A percentile compares a stretch with the other conserved stretches of the same genome.
phyloP scores from a whole-genome alignment of 2,113 vertebrate genomes.

The Steatornis caripensis region DNA sequence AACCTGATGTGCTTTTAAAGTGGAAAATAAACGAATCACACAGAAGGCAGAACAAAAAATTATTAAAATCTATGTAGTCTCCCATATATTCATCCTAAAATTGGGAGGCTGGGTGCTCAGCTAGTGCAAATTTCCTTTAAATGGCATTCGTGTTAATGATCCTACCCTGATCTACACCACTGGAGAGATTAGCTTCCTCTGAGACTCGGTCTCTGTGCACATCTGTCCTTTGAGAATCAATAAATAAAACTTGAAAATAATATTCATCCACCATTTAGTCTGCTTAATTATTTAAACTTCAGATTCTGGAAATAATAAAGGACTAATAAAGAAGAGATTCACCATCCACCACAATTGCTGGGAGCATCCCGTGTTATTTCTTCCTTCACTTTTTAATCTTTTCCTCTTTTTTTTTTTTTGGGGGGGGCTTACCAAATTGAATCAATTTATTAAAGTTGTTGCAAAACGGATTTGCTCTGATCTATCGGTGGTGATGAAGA shows the following conservation, averaged over 20 bases:
- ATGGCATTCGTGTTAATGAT: not conserved
- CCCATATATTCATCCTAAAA: not conserved
- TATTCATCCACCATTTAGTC: not conserved
- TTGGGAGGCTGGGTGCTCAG: not conserved
- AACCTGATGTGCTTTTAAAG: not conserved
- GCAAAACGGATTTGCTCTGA: conserved; percentile 1
- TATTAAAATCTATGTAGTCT: not conserved
- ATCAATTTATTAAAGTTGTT: conserved; percentile 57
- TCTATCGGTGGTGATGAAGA: conserved; percentile 15
- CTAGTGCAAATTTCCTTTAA: conserved; percentile 18
- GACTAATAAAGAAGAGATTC: conserved; percentile 48
- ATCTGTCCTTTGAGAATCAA: not conserved
- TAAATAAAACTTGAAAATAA: not conserved
- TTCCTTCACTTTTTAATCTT: conserved; percentile 14
- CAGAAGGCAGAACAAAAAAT: not conserved
- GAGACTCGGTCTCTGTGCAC: not conserved
- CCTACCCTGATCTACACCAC: conserved; percentile 20
- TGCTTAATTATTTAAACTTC: conserved; percentile 59
- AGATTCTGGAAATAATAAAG: conserved; percentile 29
- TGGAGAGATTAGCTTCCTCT: not conserved
- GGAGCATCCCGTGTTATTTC: conserved; percentile 17
- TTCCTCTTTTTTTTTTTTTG: not conserved
- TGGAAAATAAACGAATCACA: not conserved
- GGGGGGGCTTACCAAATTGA: conserved; percentile 52
- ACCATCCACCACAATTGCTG: not conserved